Evolutionary conservation across 1,140 invertebrate genomes (phyloP), one percentile per base, ranked within the genome.

Genomic region (Ericerus pela): DNA sequence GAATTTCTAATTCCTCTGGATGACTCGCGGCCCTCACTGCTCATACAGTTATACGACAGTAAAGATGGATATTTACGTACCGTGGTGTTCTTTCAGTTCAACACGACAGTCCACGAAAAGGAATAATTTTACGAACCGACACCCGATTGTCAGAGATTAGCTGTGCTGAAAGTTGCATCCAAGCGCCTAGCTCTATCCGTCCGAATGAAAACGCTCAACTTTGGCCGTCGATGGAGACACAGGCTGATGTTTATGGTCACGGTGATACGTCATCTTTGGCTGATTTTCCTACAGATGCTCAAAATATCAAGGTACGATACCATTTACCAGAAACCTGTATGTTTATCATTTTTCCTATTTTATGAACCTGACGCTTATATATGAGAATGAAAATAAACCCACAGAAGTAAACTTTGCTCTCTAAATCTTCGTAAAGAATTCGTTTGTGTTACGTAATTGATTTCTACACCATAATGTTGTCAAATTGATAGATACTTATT

Each of bases 221-320:
- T 54, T 65, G 64, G 64, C 64, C 63, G 11, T 64, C 64, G 1
- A 61, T 59, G 4, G 64, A 65, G 55, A 65, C 63, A 10, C 59
- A 62, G 52, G 29, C 59, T 5, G 60, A 60, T 31, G 58, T 54
- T 41, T 62, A 59, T 2, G 64, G 64, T 53, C 64, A 60, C 51
- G 64, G 62, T 1, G 64, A 65, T 55, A 63, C 64, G 0, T 56
- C 59, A 12, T 65, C 64, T n/a, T 60, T 65, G 14, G 60, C 59
- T n/a, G 64, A 65, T 47, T 47, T 47, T 16, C 3, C 41, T 8
- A 24, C 26, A 3, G 41, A 47, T 47, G 10, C 41, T 18, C 41
- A 47, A 24, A 47, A 47, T 47, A 16, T 10, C 10, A 20, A 47
- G 20, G 22, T 62, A 43, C 28, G 55, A 31, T 24, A 36, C 51